A percentile compares a stretch with the other conserved stretches of the same genome.
phyloP scores from a whole-genome alignment of 2,797 vertebrate species.

The Tapirus indicus region DNA sequence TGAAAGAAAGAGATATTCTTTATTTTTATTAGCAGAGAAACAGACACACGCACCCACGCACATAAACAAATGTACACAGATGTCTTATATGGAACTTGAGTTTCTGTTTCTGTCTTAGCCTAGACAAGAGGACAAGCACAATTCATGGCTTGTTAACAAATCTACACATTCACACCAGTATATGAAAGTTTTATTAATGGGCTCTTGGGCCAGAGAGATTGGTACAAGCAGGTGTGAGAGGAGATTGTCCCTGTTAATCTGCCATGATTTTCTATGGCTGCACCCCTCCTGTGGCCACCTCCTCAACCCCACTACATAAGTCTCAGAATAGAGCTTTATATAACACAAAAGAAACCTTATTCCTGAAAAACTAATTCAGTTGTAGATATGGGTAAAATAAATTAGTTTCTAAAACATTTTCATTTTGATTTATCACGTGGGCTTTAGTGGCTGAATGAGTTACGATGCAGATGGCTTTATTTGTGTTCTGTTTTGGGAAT shows the following conservation, averaged over 20 bases:
- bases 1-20: neutral
- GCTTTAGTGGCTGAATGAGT: neutral
- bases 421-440: slow-evolving; percentile 20
- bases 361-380: neutral
- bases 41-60: neutral
- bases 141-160: slow-evolving; percentile 28
- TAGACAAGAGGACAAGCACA: neutral
- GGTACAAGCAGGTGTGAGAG: neutral
- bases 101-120: neutral
- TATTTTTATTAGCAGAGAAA: neutral
- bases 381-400: neutral
- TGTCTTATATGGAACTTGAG: neutral
- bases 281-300: neutral
- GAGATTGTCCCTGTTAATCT: neutral
- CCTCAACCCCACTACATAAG: neutral
- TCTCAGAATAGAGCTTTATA: neutral
- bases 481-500: neutral
- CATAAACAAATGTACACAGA: neutral
- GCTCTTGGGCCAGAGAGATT: neutral
- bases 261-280: neutral
- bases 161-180: neutral
- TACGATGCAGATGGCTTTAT: neutral
- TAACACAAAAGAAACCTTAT: slow-evolving; percentile 6
- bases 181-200: neutral
- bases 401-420: neutral